A percentile compares a stretch with the other conserved stretches of the same genome.
These are phyloP conservation scores for Caenorhabditis virilis DNA, from an alignment of 2,888 invertebrate species.

Conservation along the genomic window DNA sequence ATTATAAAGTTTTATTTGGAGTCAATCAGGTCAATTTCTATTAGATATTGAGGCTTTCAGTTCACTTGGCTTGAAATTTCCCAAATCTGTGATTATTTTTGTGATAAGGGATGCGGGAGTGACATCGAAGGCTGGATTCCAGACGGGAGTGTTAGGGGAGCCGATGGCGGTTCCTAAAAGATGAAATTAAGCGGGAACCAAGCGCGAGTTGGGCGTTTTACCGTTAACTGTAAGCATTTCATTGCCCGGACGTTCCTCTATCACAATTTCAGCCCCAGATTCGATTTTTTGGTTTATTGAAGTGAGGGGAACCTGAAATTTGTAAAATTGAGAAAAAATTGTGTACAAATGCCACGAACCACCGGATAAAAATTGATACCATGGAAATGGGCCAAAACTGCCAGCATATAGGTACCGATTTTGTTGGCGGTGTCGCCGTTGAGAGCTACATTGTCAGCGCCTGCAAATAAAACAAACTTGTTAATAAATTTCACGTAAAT, in stretches of 20 bases:
- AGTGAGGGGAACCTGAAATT: slow-evolving; percentile 82
- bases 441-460: slow-evolving; percentile 88
- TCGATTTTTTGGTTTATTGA: slow-evolving; percentile 82
- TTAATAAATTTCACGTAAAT: too few relatives aligned
- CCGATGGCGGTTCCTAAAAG: slow-evolving; percentile 46
- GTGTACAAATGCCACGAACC: slow-evolving; percentile 13
- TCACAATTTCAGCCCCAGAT: slow-evolving; percentile 84
- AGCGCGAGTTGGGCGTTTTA: slow-evolving; percentile 2
- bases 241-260: slow-evolving; percentile 87
- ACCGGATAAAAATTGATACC: slow-evolving; percentile 62
- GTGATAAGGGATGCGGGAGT: slow-evolving; percentile 86
- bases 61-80: slow-evolving; percentile 41
- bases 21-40: too few relatives aligned
- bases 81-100: slow-evolving; percentile 48
- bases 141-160: slow-evolving; percentile 82
- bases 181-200: not conserved
- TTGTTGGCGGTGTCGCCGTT: slow-evolving; percentile 99
- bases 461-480: slow-evolving; percentile 41
- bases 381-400: slow-evolving; percentile 87
- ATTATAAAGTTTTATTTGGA: too few relatives aligned
- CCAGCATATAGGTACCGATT: slow-evolving; percentile 77
- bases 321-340: not conserved
- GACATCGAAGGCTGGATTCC: slow-evolving; percentile 98
- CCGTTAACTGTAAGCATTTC: slow-evolving; percentile 92
- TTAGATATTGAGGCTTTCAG: too few relatives aligned